A percentile compares a stretch with the other conserved stretches of the same genome.
phyloP scores from a whole-genome alignment of 2,797 vertebrate species.

The Sylvia borin region DNA sequence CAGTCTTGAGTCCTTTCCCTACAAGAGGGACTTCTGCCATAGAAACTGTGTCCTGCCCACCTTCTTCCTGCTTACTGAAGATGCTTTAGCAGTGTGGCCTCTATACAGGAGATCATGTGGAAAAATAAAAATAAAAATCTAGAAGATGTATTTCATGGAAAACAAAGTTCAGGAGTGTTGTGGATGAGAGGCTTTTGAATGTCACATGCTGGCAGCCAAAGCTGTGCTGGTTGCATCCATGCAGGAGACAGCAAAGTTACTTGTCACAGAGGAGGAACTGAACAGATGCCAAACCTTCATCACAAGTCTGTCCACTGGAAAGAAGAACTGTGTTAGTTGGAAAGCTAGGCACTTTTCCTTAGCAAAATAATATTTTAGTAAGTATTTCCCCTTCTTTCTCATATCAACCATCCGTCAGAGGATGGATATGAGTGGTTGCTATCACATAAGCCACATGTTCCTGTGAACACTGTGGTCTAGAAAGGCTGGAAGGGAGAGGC shows the following conservation, averaged over 20 bases:
- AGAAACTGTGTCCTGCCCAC: not conserved
- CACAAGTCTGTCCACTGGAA: not conserved
- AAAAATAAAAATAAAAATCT: not conserved
- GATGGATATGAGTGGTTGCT: not conserved
- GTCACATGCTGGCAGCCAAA: not conserved
- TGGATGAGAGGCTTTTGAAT: not conserved
- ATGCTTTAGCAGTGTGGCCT: not conserved
- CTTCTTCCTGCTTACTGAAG: not conserved
- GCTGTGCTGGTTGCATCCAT: not conserved
- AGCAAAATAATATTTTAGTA: not conserved
- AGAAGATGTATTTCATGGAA: not conserved
- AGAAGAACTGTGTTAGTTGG: not conserved
- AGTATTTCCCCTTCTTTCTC: not conserved
- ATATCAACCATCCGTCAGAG: not conserved
- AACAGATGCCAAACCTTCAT: not conserved
- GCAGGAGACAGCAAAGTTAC: not conserved
- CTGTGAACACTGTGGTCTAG: not conserved
- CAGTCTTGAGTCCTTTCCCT: not conserved
- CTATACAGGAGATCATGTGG: not conserved
- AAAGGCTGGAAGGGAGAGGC: not conserved
- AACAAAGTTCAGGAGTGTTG: not conserved
- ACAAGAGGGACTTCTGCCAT: not conserved
- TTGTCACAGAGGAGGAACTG: not conserved
- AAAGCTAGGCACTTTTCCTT: not conserved
- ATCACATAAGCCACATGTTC: not conserved